Conservation (phyloP, 2,888 invertebrate genomes). For the Junonia oenone region DNA sequence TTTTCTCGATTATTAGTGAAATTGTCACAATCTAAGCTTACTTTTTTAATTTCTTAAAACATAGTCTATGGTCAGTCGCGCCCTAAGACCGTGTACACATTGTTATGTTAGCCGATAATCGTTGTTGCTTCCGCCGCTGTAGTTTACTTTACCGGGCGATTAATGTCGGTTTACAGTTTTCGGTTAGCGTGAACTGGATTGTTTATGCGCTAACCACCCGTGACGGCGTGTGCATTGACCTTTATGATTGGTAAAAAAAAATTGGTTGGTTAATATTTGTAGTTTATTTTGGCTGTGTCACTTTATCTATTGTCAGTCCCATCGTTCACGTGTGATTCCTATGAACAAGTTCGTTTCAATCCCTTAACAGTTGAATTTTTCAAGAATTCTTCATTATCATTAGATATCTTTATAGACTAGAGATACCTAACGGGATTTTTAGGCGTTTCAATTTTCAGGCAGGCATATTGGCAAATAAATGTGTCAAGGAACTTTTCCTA, state of each 20-base stretch:
- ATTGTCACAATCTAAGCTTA: too few relatives aligned
- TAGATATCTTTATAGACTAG: too few relatives aligned
- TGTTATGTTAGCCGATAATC: conserved; percentile 27
- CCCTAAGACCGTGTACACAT: conserved; percentile 18
- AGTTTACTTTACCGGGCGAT: conserved; percentile 32
- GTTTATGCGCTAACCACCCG: conserved; percentile 30
- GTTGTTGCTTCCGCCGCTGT: conserved; percentile 37
- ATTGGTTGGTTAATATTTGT: neutral
- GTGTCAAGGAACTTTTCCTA: too few relatives aligned
- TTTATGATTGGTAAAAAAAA: conserved; percentile 4
- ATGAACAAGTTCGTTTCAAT: too few relatives aligned
- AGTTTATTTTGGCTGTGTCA: neutral
- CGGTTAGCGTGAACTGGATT: conserved; percentile 27
- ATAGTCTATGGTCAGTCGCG: conserved; percentile 4
- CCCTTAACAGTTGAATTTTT: too few relatives aligned
- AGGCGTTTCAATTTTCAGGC: too few relatives aligned
- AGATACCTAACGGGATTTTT: too few relatives aligned
- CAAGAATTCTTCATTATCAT: too few relatives aligned
- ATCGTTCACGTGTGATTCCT: too few relatives aligned
- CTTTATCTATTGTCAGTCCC: too few relatives aligned
- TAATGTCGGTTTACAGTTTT: conserved; percentile 30
- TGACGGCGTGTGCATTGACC: conserved; percentile 12
- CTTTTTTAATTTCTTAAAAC: neutral
- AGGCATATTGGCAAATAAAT: too few relatives aligned
- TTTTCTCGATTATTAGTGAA: too few relatives aligned